Evolutionary conservation across 2,888 invertebrate species (phyloP).

Genomic region (Epirrita christyi): DNA sequence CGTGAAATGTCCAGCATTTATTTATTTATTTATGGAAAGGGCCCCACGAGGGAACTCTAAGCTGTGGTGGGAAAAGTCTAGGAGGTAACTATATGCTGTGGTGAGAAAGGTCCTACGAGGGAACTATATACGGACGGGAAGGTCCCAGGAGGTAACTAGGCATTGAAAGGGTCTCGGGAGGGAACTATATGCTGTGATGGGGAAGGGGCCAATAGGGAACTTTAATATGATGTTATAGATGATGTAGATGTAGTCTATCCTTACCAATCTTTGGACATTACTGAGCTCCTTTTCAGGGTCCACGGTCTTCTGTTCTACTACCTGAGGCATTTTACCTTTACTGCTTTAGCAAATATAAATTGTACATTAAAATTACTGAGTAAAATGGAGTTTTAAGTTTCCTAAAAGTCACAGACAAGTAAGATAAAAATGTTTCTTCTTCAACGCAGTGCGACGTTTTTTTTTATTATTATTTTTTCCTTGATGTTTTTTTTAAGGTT

Average conservation of each 20-base stretch:
- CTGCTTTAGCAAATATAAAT: conserved; percentile 21
- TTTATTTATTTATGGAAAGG: no score
- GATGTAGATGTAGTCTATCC: conserved; percentile 2
- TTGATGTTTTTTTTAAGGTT: not conserved
- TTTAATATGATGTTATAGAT: not conserved
- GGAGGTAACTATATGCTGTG: no score
- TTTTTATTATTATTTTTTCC: conserved; percentile 6
- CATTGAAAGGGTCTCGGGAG: no score
- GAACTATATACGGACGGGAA: no score
- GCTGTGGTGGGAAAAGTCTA: no score
- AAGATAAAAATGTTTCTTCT: conserved; percentile 3
- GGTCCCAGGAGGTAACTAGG: no score
- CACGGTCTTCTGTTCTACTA: conserved; percentile 67
- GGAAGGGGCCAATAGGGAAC: no score
- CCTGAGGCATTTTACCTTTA: conserved; percentile 60
- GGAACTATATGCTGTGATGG: no score
- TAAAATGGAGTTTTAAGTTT: conserved; percentile 25
- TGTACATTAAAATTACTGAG: conserved; percentile 29
- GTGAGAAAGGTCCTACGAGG: no score
- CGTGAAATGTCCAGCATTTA: no score
- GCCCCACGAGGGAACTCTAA: no score
- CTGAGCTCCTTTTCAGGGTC: conserved; percentile 78
- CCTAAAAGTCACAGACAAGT: not conserved
- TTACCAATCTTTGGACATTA: conserved; percentile 74
- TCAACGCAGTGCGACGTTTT: conserved; percentile 1